phyloP scores from a whole-genome alignment of 2,113 vertebrate species.

The Spheniscus mendiculus region DNA sequence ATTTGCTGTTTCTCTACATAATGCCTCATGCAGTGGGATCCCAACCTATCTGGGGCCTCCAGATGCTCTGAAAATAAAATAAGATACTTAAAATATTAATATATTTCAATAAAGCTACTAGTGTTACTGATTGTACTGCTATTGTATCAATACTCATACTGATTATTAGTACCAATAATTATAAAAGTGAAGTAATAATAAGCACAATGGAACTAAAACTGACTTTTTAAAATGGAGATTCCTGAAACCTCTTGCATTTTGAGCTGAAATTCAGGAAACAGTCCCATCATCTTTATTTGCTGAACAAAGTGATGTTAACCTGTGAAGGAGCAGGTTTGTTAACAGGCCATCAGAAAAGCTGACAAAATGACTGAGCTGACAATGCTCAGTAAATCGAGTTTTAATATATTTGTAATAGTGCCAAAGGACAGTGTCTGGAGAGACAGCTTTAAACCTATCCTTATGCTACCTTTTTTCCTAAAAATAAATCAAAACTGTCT shows the following conservation, averaged over 20 bases:
- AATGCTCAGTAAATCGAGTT: neutral
- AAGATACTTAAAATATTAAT: neutral
- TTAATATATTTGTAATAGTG: neutral
- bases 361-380: neutral
- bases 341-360: neutral
- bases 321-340: neutral
- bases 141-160: neutral
- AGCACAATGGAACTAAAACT: neutral
- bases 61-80: neutral
- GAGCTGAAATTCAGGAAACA: neutral
- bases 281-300: neutral
- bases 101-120: neutral
- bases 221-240: neutral
- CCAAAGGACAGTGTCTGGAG: neutral
- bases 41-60: neutral
- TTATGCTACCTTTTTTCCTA: neutral
- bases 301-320: neutral
- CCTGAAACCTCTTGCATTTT: neutral
- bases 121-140: neutral
- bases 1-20: neutral
- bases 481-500: neutral
- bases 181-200: neutral
- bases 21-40: neutral
- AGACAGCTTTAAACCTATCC: neutral
- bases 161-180: neutral